Percentiles rank a stretch among this genome's conserved stretches.
Evolutionary conservation across 2,888 invertebrate species (phyloP).

Genomic region (Gandaritis pyraliata): DNA sequence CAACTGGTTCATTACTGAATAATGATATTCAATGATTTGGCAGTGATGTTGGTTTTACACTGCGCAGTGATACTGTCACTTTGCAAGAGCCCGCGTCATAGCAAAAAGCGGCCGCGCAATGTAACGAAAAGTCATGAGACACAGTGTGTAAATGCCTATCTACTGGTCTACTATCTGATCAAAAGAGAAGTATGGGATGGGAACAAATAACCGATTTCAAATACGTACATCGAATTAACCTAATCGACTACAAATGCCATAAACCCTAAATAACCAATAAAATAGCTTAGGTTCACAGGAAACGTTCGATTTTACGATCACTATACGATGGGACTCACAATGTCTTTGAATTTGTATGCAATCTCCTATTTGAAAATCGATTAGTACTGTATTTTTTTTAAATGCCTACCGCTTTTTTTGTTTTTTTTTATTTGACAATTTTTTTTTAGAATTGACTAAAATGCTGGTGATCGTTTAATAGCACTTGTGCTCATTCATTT

Average conservation of each 20-base stretch:
- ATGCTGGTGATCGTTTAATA: too few relatives aligned
- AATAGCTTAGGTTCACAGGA: constrained; percentile 20
- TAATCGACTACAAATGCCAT: constrained; percentile 29
- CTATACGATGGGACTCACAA: constrained; percentile 16
- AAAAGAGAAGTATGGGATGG: neutral
- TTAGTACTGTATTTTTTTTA: neutral
- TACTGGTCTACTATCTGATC: too few relatives aligned
- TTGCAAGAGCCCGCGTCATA: too few relatives aligned
- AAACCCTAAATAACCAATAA: constrained; percentile 24
- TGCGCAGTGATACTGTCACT: too few relatives aligned
- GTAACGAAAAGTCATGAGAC: too few relatives aligned
- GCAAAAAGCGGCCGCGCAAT: too few relatives aligned
- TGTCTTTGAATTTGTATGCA: constrained; percentile 17
- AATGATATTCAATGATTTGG: too few relatives aligned
- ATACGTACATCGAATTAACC: constrained; percentile 22
- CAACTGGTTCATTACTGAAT: too few relatives aligned
- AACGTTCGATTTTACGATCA: constrained; percentile 24
- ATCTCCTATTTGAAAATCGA: constrained; percentile 24
- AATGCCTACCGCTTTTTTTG: neutral
- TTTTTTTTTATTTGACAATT: neutral
- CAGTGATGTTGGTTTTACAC: too few relatives aligned
- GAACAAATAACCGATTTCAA: constrained; percentile 10
- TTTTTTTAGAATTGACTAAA: too few relatives aligned
- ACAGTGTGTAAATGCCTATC: too few relatives aligned
- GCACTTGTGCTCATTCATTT: too few relatives aligned